Base-by-base conservation (phyloP, 2,113 vertebrate species). In the Hypanus sabinus region DNA sequence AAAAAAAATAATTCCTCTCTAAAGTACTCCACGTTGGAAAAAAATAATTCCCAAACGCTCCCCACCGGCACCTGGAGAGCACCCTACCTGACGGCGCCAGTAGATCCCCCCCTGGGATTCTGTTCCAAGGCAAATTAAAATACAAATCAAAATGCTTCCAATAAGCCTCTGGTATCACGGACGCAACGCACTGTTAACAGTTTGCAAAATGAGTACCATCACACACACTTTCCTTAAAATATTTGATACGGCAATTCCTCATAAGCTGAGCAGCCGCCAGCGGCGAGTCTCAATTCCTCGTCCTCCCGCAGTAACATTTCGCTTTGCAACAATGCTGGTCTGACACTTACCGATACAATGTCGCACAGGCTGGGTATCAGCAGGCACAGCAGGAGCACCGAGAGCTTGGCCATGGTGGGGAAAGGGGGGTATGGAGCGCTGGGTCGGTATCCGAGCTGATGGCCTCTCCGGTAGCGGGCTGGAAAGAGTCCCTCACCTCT, bases 281-380 rank as follows among this genome's bases (percentile, higher is more conserved):
- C 11, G 36, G 36, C 36, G 14, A n/a, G 16, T 20, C 16, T 70
- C 18, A 70, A 70, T 70, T 11, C 0, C 7, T 1, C 18, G 3
- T 22, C 18, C 38, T 55, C 36, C 38, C 38, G 2, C 6, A 46
- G 80, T 55, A 83, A 83, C 76, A 33, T 36, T 79, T 7, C 16
- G 4, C 12, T 33, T 79, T 36, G 33, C 80, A 46, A 46, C 79
- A 46, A 81, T 46, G 83, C 80, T 1, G 55, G 60, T 9, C 5
- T 62, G 27, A 16, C 83, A 88, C 83, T 88, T n/a, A 88, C 83
- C 83, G 27, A n/a, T n/a, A 62, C 83, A 88, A 62, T 62, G 83
- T 88, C 57, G 57, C 83, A 60, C 57, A 88, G 83, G 27, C 83
- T n/a, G 81, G 81, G 22, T 22, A 57, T 8, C 27, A 88, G 83